These are phyloP conservation scores for Tetragnatha montana DNA, from an alignment of 2,888 invertebrate genomes.

Conservation along the genomic window DNA sequence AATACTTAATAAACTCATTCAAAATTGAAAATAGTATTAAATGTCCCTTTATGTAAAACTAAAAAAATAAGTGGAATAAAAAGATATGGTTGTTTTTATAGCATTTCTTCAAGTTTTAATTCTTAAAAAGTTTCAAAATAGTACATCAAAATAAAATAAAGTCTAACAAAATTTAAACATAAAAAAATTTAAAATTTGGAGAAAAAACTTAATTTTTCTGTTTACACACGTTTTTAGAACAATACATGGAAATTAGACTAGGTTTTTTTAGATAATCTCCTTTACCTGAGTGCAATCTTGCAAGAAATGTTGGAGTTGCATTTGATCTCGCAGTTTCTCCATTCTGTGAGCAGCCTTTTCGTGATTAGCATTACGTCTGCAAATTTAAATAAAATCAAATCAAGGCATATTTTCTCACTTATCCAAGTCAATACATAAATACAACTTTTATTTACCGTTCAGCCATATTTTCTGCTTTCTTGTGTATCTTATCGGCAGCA, in stretches of 20 bases:
- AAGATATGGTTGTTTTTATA: too few species aligned
- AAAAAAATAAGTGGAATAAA: too few species aligned
- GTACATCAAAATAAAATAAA: too few species aligned
- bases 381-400: slow-evolving; percentile 6
- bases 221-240: neutral
- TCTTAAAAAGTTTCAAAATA: too few species aligned
- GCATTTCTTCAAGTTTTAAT: too few species aligned
- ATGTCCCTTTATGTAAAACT: too few species aligned
- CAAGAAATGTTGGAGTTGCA: slow-evolving; percentile 97
- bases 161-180: neutral
- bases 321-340: slow-evolving; percentile 93
- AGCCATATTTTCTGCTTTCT: slow-evolving; percentile 95
- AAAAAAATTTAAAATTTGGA: neutral
- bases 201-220: neutral
- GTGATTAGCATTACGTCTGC: slow-evolving; percentile 87
- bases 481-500: slow-evolving; percentile 95
- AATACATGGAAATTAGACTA: neutral
- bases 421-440: too few species aligned
- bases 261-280: too few species aligned
- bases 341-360: slow-evolving; percentile 93
- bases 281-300: slow-evolving; percentile 90
- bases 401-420: too few species aligned
- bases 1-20: too few species aligned
- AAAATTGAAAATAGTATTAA: too few species aligned
- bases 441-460: slow-evolving; percentile 79